Evolutionary conservation across 2,888 invertebrate genomes (phyloP), one percentile per base, ranked within the genome.

Genomic region (Parasteatoda lunata): DNA sequence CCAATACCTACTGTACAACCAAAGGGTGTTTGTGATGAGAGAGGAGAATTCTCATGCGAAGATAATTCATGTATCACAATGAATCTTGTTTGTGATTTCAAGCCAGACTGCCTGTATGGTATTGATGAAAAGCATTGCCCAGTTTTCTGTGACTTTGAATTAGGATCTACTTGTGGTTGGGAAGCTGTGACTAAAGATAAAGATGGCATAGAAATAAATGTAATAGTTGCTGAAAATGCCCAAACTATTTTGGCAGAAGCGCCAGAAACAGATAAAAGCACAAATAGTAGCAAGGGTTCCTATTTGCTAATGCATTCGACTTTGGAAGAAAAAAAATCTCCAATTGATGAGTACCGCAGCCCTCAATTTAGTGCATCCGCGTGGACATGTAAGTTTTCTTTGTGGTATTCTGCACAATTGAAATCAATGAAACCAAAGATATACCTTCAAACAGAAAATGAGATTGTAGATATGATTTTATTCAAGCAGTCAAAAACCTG

Each of bases 71-170:
- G 89, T 54, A 68, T 89, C 45, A 49, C 80, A 1, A 68, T 64
- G 71, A 71, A 79, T 47, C 68, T 72, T 45, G 86, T 88, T 3
- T 89, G 89, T 54, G 89, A 89, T 65, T 89, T 89, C 65, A 89
- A 88, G 71, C 9, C 49, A 11, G 89, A 88, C 52, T 89, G 89
- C 49, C 75, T 75, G 4, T 66, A 77, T 9, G 89, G 89, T 59
- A 71, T n/a, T 30, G 89, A 89, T 65, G 89, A 89, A 88, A 79
- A 52, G 30, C 76, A 30, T n/a, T 89, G 89, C 59, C 89, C 89
- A 8, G 71, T 85, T 9, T 54, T 72, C 5, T 89, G 89, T 52
- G 78, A 79, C 51, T 89, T 89, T 64, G 89, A 89, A 30, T 30
- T 81, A 47, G 83, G 80, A 4, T 66, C 77, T 0, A 86, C 54